A percentile compares a stretch with the other conserved stretches of the same genome.
Evolutionary conservation across 2,113 vertebrate genomes (phyloP).

Genomic region (Eleginops maclovinus): DNA sequence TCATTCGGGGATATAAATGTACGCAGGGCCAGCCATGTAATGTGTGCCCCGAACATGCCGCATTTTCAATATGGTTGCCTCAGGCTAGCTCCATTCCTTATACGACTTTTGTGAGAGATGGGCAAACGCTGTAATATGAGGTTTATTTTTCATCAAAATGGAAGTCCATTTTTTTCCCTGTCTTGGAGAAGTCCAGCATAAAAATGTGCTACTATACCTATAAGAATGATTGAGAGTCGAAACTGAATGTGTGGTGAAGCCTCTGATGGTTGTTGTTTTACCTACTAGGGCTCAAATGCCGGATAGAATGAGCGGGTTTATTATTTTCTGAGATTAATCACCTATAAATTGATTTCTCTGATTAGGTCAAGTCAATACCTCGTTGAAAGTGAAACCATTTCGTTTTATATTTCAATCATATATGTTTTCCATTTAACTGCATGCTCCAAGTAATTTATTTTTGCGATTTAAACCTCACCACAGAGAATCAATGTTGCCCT

Average conservation of each 20-base stretch:
- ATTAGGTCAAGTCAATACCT: neutral
- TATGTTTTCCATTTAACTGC: neutral
- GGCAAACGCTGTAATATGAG: conserved; percentile 21
- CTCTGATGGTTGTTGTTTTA: neutral
- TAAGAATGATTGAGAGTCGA: neutral
- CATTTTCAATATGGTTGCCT: conserved; percentile 42
- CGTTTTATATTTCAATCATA: no score
- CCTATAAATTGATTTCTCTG: neutral
- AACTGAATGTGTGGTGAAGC: neutral
- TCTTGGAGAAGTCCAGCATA: neutral
- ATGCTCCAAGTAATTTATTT: neutral
- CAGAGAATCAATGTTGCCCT: neutral
- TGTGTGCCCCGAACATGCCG: conserved; percentile 56
- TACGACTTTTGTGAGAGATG: conserved; percentile 24
- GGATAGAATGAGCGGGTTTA: neutral
- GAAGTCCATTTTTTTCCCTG: neutral
- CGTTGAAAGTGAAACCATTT: neutral
- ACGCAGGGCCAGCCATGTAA: conserved; percentile 66
- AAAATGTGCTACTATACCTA: neutral
- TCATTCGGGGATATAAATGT: conserved; percentile 76
- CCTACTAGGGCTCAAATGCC: neutral
- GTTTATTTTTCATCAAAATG: conserved; percentile 44
- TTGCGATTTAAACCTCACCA: neutral
- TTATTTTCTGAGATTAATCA: conserved; percentile 6
- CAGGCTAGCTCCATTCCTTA: conserved; percentile 23